Percentiles rank a stretch among this genome's conserved stretches.
Evolutionary conservation across 2,797 vertebrate species (phyloP).

Genomic region (Galagoides demidoff): DNA sequence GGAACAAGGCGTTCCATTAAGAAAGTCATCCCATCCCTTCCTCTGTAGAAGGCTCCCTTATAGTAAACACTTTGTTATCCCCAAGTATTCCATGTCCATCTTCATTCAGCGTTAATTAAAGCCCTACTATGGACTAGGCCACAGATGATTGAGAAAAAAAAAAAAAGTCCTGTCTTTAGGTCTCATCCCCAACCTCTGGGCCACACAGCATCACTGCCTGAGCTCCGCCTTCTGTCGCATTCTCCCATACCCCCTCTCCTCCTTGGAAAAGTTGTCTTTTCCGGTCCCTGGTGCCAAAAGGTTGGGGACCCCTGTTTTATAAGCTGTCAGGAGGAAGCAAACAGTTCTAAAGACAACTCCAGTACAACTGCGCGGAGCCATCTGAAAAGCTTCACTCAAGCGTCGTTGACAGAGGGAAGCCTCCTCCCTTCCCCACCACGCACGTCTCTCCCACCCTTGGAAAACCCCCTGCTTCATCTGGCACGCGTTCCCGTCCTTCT

Average conservation of each 20-base stretch:
- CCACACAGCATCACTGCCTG: too few relatives aligned
- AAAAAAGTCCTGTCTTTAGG: background rate
- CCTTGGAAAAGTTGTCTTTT: too few relatives aligned
- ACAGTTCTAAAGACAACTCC: background rate
- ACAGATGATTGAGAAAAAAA: background rate
- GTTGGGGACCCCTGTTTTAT: too few relatives aligned
- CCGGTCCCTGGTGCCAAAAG: too few relatives aligned
- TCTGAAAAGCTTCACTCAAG: background rate
- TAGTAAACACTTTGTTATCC: background rate
- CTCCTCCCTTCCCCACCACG: too few relatives aligned
- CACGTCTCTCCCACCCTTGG: background rate
- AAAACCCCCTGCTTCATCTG: background rate
- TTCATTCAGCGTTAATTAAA: background rate
- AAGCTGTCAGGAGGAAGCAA: background rate
- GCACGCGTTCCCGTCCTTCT: accelerated
- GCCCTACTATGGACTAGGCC: background rate
- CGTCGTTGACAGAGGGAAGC: too few relatives aligned
- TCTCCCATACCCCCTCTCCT: too few relatives aligned
- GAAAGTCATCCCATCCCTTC: background rate
- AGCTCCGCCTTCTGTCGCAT: too few relatives aligned
- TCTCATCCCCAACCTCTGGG: too few relatives aligned
- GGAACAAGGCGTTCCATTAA: background rate
- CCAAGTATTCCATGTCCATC: background rate
- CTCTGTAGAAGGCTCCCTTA: background rate
- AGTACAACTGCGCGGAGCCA: background rate